Evolutionary conservation across 2,113 vertebrate genomes (phyloP).

Genomic region (Artemisiospiza belli): DNA sequence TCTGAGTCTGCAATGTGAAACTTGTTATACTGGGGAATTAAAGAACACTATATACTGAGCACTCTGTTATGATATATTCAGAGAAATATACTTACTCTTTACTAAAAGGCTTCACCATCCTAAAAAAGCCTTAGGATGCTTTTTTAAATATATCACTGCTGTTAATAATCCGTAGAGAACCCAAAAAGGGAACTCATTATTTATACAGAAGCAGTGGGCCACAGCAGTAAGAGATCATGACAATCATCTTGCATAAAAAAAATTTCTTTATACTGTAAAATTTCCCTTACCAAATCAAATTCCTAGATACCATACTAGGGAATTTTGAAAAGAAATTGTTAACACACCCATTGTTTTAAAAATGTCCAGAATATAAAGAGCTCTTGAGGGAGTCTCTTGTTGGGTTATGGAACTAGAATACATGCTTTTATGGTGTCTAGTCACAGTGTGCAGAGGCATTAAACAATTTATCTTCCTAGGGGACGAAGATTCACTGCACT

Average conservation of each 20-base stretch:
- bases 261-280: background rate
- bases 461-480: background rate
- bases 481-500: background rate
- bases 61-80: background rate
- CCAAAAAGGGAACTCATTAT: background rate
- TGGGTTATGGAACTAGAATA: background rate
- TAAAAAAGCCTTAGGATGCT: background rate
- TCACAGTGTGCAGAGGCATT: background rate
- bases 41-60: background rate
- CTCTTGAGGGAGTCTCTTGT: background rate
- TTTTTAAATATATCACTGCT: background rate
- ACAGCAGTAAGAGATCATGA: background rate
- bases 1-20: constrained; percentile 27
- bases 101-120: background rate
- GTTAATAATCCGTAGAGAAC: background rate
- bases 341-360: background rate
- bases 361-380: background rate
- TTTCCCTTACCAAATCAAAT: background rate
- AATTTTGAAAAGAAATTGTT: background rate
- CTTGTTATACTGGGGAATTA: constrained; percentile 25
- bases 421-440: background rate
- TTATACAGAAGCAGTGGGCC: background rate
- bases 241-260: background rate
- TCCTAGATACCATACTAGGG: background rate
- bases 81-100: background rate